Evolutionary conservation across 2,888 invertebrate genomes (phyloP), one percentile per base, ranked within the genome.

Genomic region (Argynnis bischoffii): DNA sequence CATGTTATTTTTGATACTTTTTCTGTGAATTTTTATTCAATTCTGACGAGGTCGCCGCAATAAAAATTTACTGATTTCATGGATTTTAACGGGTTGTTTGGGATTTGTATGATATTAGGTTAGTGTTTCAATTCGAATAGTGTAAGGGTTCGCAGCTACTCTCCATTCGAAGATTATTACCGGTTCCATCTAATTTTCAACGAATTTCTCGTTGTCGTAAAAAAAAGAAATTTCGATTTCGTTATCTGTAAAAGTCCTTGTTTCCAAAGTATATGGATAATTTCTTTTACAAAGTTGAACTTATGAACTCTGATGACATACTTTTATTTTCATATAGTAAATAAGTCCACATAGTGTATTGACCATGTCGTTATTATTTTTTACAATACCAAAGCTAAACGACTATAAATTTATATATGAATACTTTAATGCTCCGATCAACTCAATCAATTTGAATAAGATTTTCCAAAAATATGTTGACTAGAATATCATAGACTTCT

Each of bases 101-200:
- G 53, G 64, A 65, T 57, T 56, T 51, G 51, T 41, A 26, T 21
- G 13, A 46, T 57, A 51, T 64, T 57, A 64, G 21, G 50, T 46
- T 13, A 41, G 56, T 64, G 57, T 56, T 55, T 46, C 64, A 56
- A 51, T 57, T 50, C 35, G 48, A 46, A 50, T 51, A 57, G 51
- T 57, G 46, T 55, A 26, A 53, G 16, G 64, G 53, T 21, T 41
- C 31, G 14, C 6, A 26, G 21, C 63, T 50, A 16, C 2, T 48
- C 48, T 55, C n/a, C 15, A 56, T 5, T 15, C 16, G 21, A 21
- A 31, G n/a, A 31, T 50, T 60, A 60, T 50, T 50, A 48, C 16
- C 31, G 14, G 8, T 50, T 18, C 35, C 6, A 50, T 16, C 15
- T 57, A 14, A 57, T 47, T 60, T 60, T 60, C 48, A 26, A 60